Evolutionary conservation across 2,888 invertebrate species (phyloP).

Genomic region (Macrosoma leucophasiata): DNA sequence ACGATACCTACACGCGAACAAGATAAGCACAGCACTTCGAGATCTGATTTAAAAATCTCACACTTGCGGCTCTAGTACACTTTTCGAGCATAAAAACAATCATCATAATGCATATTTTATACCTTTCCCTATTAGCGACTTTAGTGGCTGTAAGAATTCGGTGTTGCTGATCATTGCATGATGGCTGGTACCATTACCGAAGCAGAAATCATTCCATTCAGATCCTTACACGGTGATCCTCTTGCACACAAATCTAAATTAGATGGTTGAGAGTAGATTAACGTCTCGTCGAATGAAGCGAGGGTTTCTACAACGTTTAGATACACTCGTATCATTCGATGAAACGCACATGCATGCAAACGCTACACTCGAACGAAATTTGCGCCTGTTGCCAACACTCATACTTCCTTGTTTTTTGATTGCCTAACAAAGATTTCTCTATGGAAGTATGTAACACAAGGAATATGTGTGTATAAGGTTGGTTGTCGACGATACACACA

Average conservation of each 20-base stretch:
- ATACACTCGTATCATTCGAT: constrained; percentile 35
- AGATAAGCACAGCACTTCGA: constrained; percentile 61
- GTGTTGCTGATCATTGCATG: constrained; percentile 70
- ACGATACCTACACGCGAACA: constrained; percentile 70
- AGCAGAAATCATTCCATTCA: constrained; percentile 42
- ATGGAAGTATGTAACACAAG: constrained; percentile 14
- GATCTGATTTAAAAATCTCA: constrained; percentile 43
- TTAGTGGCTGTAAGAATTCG: constrained; percentile 57
- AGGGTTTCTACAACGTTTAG: no score
- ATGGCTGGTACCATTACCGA: constrained; percentile 49
- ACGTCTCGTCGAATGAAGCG: constrained; percentile 42
- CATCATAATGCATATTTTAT: constrained; percentile 74
- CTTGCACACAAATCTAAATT: constrained; percentile 50
- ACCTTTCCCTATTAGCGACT: constrained; percentile 74
- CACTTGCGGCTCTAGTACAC: constrained; percentile 58
- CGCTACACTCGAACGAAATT: constrained; percentile 47
- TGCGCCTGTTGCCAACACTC: constrained; percentile 40
- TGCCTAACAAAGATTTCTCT: constrained; percentile 19
- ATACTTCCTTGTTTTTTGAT: constrained; percentile 32
- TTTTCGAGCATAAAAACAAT: constrained; percentile 57
- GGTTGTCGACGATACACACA: constrained; percentile 58
- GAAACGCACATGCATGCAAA: constrained; percentile 58
- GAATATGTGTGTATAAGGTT: constrained; percentile 15
- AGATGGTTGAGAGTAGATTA: constrained; percentile 51
- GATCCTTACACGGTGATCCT: constrained; percentile 53